A percentile compares a stretch with the other conserved stretches of the same genome.
phyloP scores from a whole-genome alignment of 2,113 vertebrate species.

The Tiliqua scincoides region DNA sequence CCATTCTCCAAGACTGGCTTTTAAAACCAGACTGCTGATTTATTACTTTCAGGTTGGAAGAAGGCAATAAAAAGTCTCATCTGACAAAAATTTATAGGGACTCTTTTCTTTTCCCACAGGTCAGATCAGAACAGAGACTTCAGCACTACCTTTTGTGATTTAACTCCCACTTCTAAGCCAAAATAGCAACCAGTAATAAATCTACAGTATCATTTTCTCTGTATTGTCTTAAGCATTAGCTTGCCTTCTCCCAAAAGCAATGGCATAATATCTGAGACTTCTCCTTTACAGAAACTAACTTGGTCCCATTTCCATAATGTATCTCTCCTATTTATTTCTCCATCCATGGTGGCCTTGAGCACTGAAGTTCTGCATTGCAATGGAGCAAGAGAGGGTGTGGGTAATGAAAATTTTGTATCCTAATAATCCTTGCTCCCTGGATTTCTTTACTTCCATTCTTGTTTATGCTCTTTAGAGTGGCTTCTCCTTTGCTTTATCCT shows the following conservation, averaged over 20 bases:
- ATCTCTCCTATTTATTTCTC: neutral
- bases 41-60: conserved; percentile 25
- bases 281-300: neutral
- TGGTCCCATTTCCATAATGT: neutral
- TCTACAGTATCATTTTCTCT: neutral
- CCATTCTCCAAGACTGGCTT: conserved; percentile 16
- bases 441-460: too few relatives aligned
- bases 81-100: conserved; percentile 29
- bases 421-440: too few relatives aligned
- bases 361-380: neutral
- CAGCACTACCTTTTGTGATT: conserved; percentile 18
- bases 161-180: conserved; percentile 3
- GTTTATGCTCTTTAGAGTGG: too few relatives aligned
- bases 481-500: too few relatives aligned
- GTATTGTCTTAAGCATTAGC: conserved; percentile 1
- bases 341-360: neutral
- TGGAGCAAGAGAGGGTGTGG: neutral
- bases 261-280: neutral
- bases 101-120: conserved; percentile 15
- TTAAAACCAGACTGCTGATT: conserved; percentile 26
- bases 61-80: conserved; percentile 28
- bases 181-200: conserved; percentile 5
- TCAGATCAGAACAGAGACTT: conserved; percentile 28
- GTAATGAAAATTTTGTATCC: neutral
- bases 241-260: neutral